Evolutionary conservation across 2,888 invertebrate genomes (phyloP).

Genomic region (Agrochola lychnidis): DNA sequence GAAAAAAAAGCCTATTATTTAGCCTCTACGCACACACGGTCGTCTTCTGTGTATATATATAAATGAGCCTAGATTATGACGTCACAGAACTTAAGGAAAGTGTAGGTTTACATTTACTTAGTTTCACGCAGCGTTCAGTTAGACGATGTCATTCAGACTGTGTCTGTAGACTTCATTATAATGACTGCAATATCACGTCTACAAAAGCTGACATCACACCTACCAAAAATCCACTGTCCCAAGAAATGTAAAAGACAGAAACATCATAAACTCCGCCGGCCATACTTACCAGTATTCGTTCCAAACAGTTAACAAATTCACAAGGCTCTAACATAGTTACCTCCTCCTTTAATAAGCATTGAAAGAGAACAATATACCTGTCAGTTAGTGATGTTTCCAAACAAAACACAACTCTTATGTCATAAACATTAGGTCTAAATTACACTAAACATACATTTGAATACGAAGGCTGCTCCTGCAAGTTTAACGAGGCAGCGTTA

Average conservation of each 20-base stretch:
- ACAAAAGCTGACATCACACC: constrained; percentile 11
- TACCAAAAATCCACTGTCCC: constrained; percentile 57
- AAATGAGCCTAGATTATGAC: constrained; percentile 26
- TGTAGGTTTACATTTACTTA: background rate
- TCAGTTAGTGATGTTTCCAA: constrained; percentile 88
- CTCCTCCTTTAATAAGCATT: constrained; percentile 88
- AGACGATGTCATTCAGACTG: background rate
- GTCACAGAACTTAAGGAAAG: constrained; percentile 13
- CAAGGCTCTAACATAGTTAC: constrained; percentile 85
- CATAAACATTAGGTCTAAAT: constrained; percentile 50
- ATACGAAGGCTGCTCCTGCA: constrained; percentile 77
- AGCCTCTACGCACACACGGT: background rate
- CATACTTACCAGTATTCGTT: constrained; percentile 83
- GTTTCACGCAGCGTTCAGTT: background rate
- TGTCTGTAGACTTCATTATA: background rate
- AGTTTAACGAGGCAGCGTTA: constrained; percentile 65
- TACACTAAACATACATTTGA: constrained; percentile 75
- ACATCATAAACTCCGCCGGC: constrained; percentile 81
- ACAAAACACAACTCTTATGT: constrained; percentile 65
- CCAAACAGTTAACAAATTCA: constrained; percentile 82
- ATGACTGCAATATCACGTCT: background rate
- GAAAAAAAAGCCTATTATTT: background rate
- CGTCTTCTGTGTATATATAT: background rate
- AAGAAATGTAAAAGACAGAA: constrained; percentile 72
- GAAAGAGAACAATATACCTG: constrained; percentile 87